phyloP scores from a whole-genome alignment of 2,797 vertebrate genomes.

The Cynodonichthys magdalenae region DNA sequence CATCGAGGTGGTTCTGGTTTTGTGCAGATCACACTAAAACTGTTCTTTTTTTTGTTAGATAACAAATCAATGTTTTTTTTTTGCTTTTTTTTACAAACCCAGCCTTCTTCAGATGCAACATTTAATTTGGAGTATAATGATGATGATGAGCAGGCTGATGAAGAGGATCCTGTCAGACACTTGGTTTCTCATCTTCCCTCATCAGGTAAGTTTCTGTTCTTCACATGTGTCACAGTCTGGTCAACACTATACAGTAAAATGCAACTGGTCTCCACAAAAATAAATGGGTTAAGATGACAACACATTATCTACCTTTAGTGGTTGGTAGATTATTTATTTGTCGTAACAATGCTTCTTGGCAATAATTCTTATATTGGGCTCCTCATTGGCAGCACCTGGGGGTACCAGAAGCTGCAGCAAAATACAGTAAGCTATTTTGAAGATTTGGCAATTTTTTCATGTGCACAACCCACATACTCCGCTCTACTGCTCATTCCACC shows the following conservation, averaged over 20 bases:
- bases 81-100: conserved; percentile 56
- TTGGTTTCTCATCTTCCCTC: conserved; percentile 20
- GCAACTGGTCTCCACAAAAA: conserved; percentile 46
- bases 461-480: too few relatives aligned
- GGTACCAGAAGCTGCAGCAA: too few relatives aligned
- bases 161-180: conserved; percentile 48
- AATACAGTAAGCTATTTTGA: too few relatives aligned
- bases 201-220: conserved; percentile 56
- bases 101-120: conserved; percentile 37
- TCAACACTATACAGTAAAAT: conserved; percentile 23
- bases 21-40: background rate
- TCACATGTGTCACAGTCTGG: conserved; percentile 57
- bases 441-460: too few relatives aligned
- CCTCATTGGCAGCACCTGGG: too few relatives aligned
- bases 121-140: conserved; percentile 32
- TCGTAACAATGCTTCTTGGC: too few relatives aligned
- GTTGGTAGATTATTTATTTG: too few relatives aligned
- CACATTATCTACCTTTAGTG: too few relatives aligned
- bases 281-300: conserved; percentile 43
- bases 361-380: too few relatives aligned
- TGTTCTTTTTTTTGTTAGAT: too few relatives aligned
- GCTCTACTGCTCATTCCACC: too few relatives aligned
- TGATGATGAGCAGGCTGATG: conserved; percentile 31
- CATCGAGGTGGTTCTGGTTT: background rate
- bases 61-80: background rate